Evolutionary conservation across 1,140 invertebrate species (phyloP).

Genomic region (Chymomyza costata): DNA sequence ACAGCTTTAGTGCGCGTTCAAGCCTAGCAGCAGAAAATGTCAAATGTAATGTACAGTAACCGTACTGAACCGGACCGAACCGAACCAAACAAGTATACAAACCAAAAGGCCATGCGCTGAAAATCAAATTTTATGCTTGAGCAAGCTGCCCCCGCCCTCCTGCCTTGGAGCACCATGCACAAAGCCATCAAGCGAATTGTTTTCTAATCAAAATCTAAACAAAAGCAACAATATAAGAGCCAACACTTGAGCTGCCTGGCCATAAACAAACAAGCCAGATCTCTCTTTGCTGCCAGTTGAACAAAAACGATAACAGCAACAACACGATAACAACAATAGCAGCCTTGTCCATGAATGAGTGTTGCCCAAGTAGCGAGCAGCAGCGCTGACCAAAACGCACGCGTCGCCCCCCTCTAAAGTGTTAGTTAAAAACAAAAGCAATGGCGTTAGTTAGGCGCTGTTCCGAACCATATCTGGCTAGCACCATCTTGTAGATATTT

Average conservation of each 20-base stretch:
- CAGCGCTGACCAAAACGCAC: no score
- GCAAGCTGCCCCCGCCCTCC: no score
- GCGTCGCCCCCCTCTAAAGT: not conserved
- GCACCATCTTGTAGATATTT: not conserved
- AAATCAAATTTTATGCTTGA: no score
- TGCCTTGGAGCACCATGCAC: not conserved
- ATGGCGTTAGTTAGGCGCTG: not conserved
- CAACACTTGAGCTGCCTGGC: slow-evolving; percentile 65
- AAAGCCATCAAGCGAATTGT: slow-evolving; percentile 33
- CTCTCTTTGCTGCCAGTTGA: no score
- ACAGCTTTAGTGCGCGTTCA: no score
- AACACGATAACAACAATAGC: no score
- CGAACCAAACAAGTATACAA: no score
- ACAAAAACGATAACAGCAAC: no score
- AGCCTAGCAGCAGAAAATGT: no score
- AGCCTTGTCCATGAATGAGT: slow-evolving; percentile 44
- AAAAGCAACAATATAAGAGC: slow-evolving; percentile 53
- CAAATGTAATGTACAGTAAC: no score
- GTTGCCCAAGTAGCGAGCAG: not conserved
- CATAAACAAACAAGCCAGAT: slow-evolving; percentile 68
- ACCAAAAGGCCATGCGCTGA: no score
- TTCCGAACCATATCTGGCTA: not conserved
- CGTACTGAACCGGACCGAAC: no score
- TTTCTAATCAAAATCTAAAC: slow-evolving; percentile 67
- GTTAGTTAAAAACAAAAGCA: not conserved